Base-by-base conservation (phyloP, 2,888 invertebrate species). In the Thecophora atra region DNA sequence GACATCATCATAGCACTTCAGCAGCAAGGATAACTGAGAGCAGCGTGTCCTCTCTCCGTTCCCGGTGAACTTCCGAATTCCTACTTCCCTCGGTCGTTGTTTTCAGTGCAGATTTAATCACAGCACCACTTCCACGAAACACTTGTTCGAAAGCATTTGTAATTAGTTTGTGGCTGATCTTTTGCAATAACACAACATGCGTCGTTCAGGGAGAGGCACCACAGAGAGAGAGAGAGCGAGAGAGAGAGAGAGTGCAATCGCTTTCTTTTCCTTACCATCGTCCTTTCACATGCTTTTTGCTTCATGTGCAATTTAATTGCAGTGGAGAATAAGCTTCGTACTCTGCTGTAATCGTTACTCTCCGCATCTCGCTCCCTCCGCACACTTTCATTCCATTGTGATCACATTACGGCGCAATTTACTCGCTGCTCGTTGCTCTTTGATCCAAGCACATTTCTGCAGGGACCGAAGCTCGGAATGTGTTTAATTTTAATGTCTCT, bases 91-190 rank as follows among this genome's bases (percentile, higher is more conserved):
- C 15, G 6, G 47, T 44, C 47, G 21, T 24, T 56, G 67, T 56
- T 54, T 67, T 19, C 54, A 67, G 67, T 28, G 37, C 37, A 67
- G 67, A 67, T 67, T 67, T 67, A 67, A 67, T 67, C 30, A 67
- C 42, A 42, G 56, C 15, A 67, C 26, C 54, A 54, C 42, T 56
- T 56, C 42, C 54, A 37, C 24, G 56, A 24, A 66, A 51, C 52
- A 44, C 60, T 69, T 47, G n/a, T n/a, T n/a, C n/a, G 60, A 28
- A 51, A 51, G 62, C 70, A 70, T 70, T 70, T 63, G 21, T 70
- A 70, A 70, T 70, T 70, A 70, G 70, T 70, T 70, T 70, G 70
- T 37, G 70, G 70, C 62, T 70, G 30, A 63, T 70, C 47, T 70
- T 70, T 37, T 63, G 62, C 52, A 70, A 70, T 62, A 70, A 70